Evolutionary conservation across 2,113 vertebrate genomes (phyloP), one percentile per base, ranked within the genome.

Genomic region (Erythrocercus mccallii): DNA sequence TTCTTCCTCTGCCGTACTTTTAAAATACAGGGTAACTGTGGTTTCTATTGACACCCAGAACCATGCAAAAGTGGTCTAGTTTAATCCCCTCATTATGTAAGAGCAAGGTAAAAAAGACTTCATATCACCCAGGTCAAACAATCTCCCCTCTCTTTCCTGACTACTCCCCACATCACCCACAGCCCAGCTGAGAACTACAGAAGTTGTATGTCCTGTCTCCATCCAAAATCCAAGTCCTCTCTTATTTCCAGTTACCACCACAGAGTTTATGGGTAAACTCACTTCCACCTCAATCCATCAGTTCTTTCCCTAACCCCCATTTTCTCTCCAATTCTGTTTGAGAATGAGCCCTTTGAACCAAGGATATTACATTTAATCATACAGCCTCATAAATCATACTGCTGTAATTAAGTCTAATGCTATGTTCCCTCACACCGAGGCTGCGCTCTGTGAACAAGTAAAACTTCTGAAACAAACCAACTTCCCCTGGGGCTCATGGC

Each of bases 321-420:
- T 69, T 86, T 85, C 57, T 57, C 51, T 68, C 77, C 56, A 11
- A 24, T 57, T 85, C 70, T 73, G 16, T 53, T 79, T 31, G 38
- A 76, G n/a, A 81, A 76, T 30, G 81, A 92, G 89, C 58, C 71
- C 87, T 82, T 82, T 91, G 76, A 90, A 83, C 15, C 24, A 56
- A 54, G 54, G 93, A 83, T 66, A 81, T 90, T 93, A 66, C 42
- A 42, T 69, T 82, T 86, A 57, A 86, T 86, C 16, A 2, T 25
- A 42, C 31, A 73, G 68, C 54, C 80, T 90, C 80, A 51, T 88
- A 86, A 96, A 95, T 92, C 62, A 74, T 33, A 54, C 62, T 15
- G 27, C 50, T 9, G 2, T 88, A 88, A 94, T 94, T 94, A 91
- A 83, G 15, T 17, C n/a, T 88, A 74, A 92, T 90, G 47, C 78